phyloP scores from a whole-genome alignment of 2,797 vertebrate species.

The Amblyraja radiata region DNA sequence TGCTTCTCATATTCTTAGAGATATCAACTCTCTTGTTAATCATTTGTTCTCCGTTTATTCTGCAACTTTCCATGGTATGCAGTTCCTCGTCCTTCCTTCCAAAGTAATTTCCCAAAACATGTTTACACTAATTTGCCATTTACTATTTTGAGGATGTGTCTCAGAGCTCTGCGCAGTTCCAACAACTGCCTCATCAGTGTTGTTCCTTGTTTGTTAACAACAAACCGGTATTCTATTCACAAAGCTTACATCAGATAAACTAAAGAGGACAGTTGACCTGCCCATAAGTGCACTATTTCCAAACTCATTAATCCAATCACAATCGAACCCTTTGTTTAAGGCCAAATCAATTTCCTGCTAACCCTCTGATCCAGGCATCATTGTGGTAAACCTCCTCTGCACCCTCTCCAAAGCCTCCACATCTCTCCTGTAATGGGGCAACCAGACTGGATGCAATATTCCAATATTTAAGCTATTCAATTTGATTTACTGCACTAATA shows the following conservation, averaged over 20 bases:
- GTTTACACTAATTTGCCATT: background rate
- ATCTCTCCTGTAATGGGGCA: too few relatives aligned
- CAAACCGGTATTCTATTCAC: background rate
- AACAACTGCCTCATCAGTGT: background rate
- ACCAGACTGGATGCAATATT: too few relatives aligned
- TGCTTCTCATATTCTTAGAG: too few relatives aligned
- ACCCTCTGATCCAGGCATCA: background rate
- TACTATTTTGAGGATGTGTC: background rate
- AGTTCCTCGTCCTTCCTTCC: background rate
- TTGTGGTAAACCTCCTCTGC: background rate
- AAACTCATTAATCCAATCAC: background rate
- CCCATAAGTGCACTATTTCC: background rate
- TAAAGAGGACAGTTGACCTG: background rate
- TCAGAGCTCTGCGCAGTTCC: too few relatives aligned
- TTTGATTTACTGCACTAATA: background rate
- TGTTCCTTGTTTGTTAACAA: background rate
- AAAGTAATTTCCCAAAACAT: background rate
- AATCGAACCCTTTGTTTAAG: background rate
- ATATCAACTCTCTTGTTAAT: background rate
- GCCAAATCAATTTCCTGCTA: background rate
- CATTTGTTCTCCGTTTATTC: background rate
- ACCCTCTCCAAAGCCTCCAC: too few relatives aligned
- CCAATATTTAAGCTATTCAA: background rate
- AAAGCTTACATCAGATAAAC: background rate
- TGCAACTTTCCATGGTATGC: background rate